Evolutionary conservation across 2,113 vertebrate species (phyloP).

Genomic region (Hypocryptadius cinnamomeus): DNA sequence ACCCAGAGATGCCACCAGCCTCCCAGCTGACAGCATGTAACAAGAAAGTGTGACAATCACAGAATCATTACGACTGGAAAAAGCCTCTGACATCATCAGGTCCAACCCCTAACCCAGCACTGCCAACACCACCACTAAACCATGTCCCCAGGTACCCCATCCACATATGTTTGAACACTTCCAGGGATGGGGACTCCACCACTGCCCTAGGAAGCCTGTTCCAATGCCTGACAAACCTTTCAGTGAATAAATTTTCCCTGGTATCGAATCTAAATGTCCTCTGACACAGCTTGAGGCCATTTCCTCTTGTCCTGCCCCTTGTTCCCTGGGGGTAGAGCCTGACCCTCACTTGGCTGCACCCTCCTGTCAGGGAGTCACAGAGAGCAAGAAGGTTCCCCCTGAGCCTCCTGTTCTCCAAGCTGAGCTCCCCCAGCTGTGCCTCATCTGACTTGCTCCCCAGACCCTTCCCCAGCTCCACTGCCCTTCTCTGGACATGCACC

Average conservation of each 20-base stretch:
- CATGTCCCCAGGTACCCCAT: not conserved
- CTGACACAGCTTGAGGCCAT: not conserved
- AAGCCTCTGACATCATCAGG: not conserved
- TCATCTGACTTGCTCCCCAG: not conserved
- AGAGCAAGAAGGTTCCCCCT: not conserved
- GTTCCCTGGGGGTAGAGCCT: not conserved
- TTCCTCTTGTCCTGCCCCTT: not conserved
- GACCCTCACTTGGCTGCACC: not conserved
- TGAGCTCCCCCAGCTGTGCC: not conserved
- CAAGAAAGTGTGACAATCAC: not conserved
- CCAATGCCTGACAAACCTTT: not conserved
- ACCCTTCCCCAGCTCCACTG: not conserved
- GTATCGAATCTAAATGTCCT: not conserved
- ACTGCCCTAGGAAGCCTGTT: not conserved
- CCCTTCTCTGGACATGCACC: not conserved
- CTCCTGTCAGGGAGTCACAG: not conserved
- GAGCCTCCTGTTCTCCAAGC: not conserved
- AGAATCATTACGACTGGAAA: accelerated
- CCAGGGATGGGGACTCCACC: not conserved
- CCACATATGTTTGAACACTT: not conserved
- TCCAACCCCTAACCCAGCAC: not conserved
- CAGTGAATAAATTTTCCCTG: not conserved
- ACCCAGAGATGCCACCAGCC: not conserved
- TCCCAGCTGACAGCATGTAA: accelerated
- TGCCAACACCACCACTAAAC: not conserved